These are phyloP conservation scores for Anticlea derivata DNA, from an alignment of 2,888 invertebrate species.

Conservation along the genomic window DNA sequence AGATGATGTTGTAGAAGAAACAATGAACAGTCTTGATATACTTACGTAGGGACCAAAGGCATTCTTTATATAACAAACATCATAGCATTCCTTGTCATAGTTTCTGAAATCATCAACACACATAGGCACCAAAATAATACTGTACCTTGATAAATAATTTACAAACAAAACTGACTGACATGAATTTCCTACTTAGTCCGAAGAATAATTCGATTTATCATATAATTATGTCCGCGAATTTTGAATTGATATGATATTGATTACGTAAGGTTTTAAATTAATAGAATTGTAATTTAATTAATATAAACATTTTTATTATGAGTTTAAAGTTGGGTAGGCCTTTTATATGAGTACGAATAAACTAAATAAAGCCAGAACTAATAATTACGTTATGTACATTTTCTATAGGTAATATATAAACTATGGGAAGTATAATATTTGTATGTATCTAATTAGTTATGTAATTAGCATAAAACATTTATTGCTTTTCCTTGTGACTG, in stretches of 20 bases:
- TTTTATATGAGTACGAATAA: conserved; percentile 38
- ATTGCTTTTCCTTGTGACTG: conserved; percentile 12
- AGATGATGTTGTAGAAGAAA: neutral
- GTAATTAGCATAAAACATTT: neutral
- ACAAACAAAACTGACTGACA: no score
- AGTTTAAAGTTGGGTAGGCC: conserved; percentile 68
- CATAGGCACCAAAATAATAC: conserved; percentile 8
- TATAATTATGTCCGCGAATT: no score
- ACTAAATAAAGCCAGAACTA: conserved; percentile 45
- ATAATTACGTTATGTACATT: conserved; percentile 31
- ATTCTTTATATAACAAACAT: conserved; percentile 19
- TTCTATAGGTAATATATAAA: no score
- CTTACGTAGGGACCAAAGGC: conserved; percentile 19
- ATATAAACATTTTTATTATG: conserved; percentile 43
- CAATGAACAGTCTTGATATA: conserved; percentile 10
- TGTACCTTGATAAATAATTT: no score
- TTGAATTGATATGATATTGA: no score
- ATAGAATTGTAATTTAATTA: conserved; percentile 33
- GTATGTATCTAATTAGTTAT: neutral
- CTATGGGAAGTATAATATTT: conserved; percentile 4
- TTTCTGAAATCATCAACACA: conserved; percentile 42
- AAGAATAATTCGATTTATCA: neutral
- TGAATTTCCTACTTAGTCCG: no score
- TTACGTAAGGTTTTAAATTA: conserved; percentile 27
- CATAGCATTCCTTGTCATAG: conserved; percentile 26